Evolutionary conservation across 2,888 invertebrate species (phyloP), one percentile per base, ranked within the genome.

Genomic region (Cyaniris semiargus): DNA sequence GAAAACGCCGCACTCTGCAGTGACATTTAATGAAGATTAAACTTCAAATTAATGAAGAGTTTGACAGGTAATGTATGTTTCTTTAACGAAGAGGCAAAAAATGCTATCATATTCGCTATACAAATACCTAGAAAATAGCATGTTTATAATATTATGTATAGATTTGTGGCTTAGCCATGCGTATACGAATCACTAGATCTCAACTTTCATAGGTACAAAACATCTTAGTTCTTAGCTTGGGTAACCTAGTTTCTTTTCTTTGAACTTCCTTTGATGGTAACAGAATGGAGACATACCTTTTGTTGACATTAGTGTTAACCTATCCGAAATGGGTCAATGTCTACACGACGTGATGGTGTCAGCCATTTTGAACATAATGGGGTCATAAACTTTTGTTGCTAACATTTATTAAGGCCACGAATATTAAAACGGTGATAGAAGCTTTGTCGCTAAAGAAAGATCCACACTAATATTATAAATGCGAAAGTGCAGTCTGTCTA

Each of bases 321-420:
- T 86, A 86, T 86, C 76, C 81, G 82, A 90, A 86, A 87, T 91
- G 84, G 91, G 91, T 87, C 91, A 90, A 88, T 88, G 88, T 89
- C 85, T 78, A 58, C 76, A 81, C 81, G 77, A 81, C 82, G 84
- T 82, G 83, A 91, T 89, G 89, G 86, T 87, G 90, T 85, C 90
- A 86, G 92, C 84, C 93, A 91, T 92, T 92, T 92, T 85, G 84
- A 85, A 85, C 85, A 88, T 88, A 89, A 88, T 85, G 82, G 78
- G 71, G 75, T 70, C 3, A 27, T 74, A 74, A 74, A 76, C 72
- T 79, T 78, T 78, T 76, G 76, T 77, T 79, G 34, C 60, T 23
- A 77, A 75, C 70, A 78, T 78, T 78, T 78, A 78, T 77, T 75
- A 75, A 79, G 78, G 76, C 77, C 70, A 27, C 27, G 27, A 60